A percentile compares a stretch with the other conserved stretches of the same genome.
Evolutionary conservation across 37 sponge, comb jelly and placozoan species (phyloP).

Genomic region (Cladorhizidae sp.): DNA sequence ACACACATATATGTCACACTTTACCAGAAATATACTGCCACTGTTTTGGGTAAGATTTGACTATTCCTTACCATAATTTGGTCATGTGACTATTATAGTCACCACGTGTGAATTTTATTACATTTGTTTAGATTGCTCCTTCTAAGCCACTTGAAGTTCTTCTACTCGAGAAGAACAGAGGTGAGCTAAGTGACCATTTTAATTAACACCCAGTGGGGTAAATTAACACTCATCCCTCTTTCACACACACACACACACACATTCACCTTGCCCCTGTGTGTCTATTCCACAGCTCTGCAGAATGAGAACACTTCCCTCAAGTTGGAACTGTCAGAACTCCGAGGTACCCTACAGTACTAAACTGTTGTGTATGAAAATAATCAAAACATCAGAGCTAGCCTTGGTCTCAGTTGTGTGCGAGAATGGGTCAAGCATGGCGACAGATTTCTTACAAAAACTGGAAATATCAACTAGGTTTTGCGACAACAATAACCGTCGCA

Average conservation of each 20-base stretch:
- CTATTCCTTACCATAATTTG: background rate
- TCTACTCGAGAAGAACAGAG: slow-evolving; percentile 76
- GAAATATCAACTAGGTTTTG: too few species aligned
- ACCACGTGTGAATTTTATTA: background rate
- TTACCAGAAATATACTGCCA: too few species aligned
- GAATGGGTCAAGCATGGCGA: too few species aligned
- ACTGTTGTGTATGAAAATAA: too few species aligned
- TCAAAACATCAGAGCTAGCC: too few species aligned
- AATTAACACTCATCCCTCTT: background rate
- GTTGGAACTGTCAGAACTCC: slow-evolving; percentile 55
- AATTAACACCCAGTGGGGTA: background rate
- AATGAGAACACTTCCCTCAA: slow-evolving; percentile 78
- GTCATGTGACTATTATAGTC: too few species aligned
- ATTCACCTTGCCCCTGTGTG: background rate
- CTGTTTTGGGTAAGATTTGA: too few species aligned
- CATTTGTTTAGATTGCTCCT: slow-evolving; percentile 20
- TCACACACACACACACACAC: too few species aligned
- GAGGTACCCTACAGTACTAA: slow-evolving; percentile 24
- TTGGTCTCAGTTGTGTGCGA: too few species aligned
- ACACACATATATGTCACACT: too few species aligned
- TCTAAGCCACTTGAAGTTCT: slow-evolving; percentile 79
- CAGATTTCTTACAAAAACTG: too few species aligned
- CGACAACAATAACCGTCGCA: too few species aligned
- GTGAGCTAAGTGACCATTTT: slow-evolving; percentile 24
- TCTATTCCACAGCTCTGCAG: slow-evolving; percentile 46